phyloP scores from a whole-genome alignment of 2,888 invertebrate genomes.

The Cabera pusaria region DNA sequence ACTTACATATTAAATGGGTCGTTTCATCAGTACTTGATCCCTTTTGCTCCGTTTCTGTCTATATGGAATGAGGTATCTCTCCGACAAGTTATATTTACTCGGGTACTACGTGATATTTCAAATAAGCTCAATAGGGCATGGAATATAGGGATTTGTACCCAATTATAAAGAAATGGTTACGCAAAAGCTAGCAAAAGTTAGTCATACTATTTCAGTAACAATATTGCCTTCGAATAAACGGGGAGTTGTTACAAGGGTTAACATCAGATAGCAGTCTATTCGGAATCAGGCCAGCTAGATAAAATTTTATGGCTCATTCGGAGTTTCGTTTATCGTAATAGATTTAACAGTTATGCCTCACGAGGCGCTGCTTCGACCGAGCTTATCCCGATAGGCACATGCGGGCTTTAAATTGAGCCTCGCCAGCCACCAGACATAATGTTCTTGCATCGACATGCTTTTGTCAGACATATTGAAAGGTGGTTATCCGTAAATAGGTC shows the following conservation, averaged over 20 bases:
- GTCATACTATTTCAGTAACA: conserved; percentile 21
- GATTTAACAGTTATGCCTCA: conserved; percentile 45
- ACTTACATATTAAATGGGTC: conserved; percentile 30
- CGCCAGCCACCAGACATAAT: conserved; percentile 61
- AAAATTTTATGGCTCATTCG: conserved; percentile 49
- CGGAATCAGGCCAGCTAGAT: conserved; percentile 42
- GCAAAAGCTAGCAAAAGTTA: too few relatives aligned
- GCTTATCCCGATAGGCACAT: conserved; percentile 56
- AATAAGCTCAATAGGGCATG: conserved; percentile 1
- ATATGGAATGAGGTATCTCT: conserved; percentile 11
- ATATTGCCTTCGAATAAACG: conserved; percentile 36
- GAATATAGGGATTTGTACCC: too few relatives aligned
- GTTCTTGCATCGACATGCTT: conserved; percentile 73
- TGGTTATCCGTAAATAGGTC: conserved; percentile 73
- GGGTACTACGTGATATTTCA: too few relatives aligned
- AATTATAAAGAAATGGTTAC: too few relatives aligned
- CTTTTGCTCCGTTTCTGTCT: conserved; percentile 28
- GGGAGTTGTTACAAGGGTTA: conserved; percentile 37
- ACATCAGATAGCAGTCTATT: conserved; percentile 36
- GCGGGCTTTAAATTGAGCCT: conserved; percentile 72
- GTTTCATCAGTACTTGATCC: conserved; percentile 33
- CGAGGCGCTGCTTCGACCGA: conserved; percentile 42
- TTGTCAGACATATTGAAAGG: conserved; percentile 73
- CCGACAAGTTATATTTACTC: too few relatives aligned
- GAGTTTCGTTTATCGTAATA: conserved; percentile 50